Evolutionary conservation across 1,140 invertebrate genomes (phyloP), one percentile per base, ranked within the genome.

Genomic region (Cyclargus thomasi): DNA sequence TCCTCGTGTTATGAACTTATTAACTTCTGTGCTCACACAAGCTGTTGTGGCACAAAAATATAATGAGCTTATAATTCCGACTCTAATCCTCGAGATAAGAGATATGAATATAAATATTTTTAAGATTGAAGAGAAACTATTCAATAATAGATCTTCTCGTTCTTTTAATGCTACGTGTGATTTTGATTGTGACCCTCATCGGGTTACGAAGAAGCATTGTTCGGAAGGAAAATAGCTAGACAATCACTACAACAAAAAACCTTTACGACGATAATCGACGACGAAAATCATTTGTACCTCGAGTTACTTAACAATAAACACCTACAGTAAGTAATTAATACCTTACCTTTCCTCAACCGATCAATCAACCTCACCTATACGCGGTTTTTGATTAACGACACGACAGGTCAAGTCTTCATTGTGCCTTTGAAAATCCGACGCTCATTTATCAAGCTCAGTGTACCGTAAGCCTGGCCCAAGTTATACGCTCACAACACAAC

Each of bases 381-480:
- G 85, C 80, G 73, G 78, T 81, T 80, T 82, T 82, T 87, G 85
- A 89, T 87, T 79, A 86, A 89, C 81, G 85, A 85, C 76, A 70
- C 70, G 69, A 57, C 74, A 78, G 85, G 80, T 85, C 84, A 85
- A 77, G 77, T 80, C 81, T 81, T 82, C 74, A 84, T 87, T 87
- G 85, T 86, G 80, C 78, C 76, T 86, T 89, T 86, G 77, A 84
- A 84, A 87, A 81, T 81, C 80, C 80, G 78, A 79, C 83, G 79
- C 78, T 85, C 85, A 87, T 88, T 87, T 88, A 88, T 88, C 86
- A 88, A 86, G 83, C 85, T 88, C 84, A 86, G 83, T 76, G 79
- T 78, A 76, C 81, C 74, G 78, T 86, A 85, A 84, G 71, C 62
- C 18, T 72, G 73, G 79, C 69, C 53, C 72, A 80, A 82, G 70